Conservation (phyloP, 2,797 vertebrate genomes). For the Cichlasoma orientale region DNA sequence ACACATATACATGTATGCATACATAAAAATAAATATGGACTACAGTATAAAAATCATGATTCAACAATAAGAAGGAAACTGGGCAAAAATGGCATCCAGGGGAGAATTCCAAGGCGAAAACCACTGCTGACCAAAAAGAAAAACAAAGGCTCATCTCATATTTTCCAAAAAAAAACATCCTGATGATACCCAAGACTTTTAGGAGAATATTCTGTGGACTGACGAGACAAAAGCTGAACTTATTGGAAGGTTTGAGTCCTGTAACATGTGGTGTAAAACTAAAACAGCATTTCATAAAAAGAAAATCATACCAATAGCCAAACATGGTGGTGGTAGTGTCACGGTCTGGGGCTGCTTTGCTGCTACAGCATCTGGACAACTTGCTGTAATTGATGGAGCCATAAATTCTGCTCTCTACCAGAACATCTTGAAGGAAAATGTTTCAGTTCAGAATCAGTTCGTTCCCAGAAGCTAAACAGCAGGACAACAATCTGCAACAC, state of each 20-base stretch:
- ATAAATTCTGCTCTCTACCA: background rate
- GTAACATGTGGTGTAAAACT: background rate
- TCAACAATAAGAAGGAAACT: background rate
- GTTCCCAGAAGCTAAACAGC: background rate
- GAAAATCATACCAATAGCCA: background rate
- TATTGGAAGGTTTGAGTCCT: background rate
- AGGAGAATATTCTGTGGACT: background rate
- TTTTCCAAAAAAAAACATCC: background rate
- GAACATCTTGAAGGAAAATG: too few relatives aligned
- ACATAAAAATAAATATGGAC: too few relatives aligned
- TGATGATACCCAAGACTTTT: background rate
- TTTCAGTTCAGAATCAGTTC: background rate
- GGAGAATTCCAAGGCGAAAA: background rate
- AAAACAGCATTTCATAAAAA: background rate
- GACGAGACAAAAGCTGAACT: background rate
- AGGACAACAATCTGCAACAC: background rate
- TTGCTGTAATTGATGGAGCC: background rate
- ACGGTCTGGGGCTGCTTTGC: background rate
- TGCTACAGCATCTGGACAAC: background rate
- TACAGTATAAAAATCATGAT: too few relatives aligned
- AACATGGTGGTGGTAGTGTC: background rate
- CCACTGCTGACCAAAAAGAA: background rate
- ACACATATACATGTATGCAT: too few relatives aligned
- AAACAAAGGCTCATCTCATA: background rate
- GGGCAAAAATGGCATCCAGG: background rate